phyloP scores from a whole-genome alignment of 1,140 invertebrate genomes.

The Venturia canescens region DNA sequence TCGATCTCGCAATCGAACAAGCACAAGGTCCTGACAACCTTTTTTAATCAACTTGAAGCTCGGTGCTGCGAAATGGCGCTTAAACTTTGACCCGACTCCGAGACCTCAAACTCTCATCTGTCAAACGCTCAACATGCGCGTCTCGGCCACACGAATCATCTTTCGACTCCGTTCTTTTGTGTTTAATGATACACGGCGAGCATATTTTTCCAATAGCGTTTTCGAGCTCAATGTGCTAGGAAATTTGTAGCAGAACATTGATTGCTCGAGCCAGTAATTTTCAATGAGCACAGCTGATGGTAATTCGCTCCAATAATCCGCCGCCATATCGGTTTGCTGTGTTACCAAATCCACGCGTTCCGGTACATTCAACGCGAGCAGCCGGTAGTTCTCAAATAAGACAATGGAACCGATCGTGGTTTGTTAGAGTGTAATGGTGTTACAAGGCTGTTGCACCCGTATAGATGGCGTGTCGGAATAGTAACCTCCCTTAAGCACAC shows the following conservation, averaged over 20 bases:
- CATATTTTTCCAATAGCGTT: no score
- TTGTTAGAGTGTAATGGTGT: neutral
- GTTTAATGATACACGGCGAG: no score
- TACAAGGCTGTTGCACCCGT: neutral
- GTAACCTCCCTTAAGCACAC: conserved; percentile 1
- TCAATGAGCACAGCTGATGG: no score
- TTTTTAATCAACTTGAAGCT: neutral
- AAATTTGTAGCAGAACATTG: no score
- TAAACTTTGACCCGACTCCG: neutral
- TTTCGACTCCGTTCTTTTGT: no score
- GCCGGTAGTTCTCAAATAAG: neutral
- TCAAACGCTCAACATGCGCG: neutral
- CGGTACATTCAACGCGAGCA: neutral
- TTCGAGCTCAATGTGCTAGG: no score
- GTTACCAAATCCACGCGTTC: neutral
- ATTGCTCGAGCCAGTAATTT: no score
- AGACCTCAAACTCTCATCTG: neutral
- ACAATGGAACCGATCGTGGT: neutral
- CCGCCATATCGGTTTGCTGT: no score
- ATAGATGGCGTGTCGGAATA: conserved; percentile 16
- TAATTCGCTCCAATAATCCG: no score
- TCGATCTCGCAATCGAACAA: neutral
- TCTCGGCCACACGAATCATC: no score
- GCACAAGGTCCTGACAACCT: neutral
- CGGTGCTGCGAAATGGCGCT: neutral